Percentiles rank a stretch among this genome's conserved stretches.
Conservation (phyloP, 2,113 vertebrate genomes). For the Lutjanus erythropterus region DNA sequence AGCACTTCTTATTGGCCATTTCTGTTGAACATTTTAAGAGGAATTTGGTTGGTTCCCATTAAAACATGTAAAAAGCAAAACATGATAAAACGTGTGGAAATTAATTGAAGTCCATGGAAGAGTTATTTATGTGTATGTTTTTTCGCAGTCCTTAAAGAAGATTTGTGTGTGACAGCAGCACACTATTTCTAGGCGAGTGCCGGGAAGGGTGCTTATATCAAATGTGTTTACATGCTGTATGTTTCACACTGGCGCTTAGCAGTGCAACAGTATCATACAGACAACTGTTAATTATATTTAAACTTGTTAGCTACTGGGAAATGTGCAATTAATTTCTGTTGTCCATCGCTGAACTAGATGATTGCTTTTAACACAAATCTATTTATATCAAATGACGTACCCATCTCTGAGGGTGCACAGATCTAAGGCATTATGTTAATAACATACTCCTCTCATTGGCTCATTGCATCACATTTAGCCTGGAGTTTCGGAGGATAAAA, state of each 20-base stretch:
- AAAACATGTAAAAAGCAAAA: slow-evolving; percentile 44
- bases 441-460: slow-evolving; percentile 47
- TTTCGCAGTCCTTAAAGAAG: not conserved
- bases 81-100: slow-evolving; percentile 36
- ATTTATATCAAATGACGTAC: slow-evolving; percentile 29
- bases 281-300: slow-evolving; percentile 28
- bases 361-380: slow-evolving; percentile 40
- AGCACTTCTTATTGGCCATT: slow-evolving; percentile 60
- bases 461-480: slow-evolving; percentile 70
- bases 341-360: slow-evolving; percentile 25
- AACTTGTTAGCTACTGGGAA: slow-evolving; percentile 20
- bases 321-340: slow-evolving; percentile 36
- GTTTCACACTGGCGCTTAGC: not conserved
- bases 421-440: slow-evolving; percentile 66
- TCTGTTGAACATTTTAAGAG: slow-evolving; percentile 71
- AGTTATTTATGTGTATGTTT: not conserved
- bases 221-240: not conserved
- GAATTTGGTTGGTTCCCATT: slow-evolving; percentile 52
- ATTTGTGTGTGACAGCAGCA: not conserved
- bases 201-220: not conserved
- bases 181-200: not conserved
- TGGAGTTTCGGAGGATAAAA: slow-evolving; percentile 66
- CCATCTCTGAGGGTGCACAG: slow-evolving; percentile 38
- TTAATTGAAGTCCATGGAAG: slow-evolving; percentile 14
- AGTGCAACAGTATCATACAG: not conserved